phyloP scores from a whole-genome alignment of 2,888 invertebrate genomes.

The Drosophila anomalata region DNA sequence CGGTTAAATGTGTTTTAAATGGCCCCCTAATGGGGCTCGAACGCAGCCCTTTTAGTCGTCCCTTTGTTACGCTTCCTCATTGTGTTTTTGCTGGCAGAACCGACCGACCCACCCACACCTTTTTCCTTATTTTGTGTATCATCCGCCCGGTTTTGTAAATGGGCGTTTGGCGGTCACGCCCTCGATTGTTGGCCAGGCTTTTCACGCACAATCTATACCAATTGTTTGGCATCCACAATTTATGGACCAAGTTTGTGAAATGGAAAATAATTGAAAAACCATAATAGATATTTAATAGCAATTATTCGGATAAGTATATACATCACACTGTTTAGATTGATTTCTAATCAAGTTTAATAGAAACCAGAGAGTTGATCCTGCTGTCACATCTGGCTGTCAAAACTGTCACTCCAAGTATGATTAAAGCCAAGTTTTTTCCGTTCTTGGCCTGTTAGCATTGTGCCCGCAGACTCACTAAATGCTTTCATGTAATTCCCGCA shows the following conservation, averaged over 20 bases:
- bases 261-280: background rate
- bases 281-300: constrained; percentile 10
- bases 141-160: background rate
- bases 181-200: constrained; percentile 25
- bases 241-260: background rate
- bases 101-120: background rate
- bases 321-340: constrained; percentile 2
- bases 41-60: constrained; percentile 23
- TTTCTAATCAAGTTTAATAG: background rate
- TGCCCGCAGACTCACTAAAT: background rate
- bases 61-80: constrained; percentile 41
- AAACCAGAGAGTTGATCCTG: constrained; percentile 6
- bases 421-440: background rate
- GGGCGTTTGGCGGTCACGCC: constrained; percentile 33
- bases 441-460: no score
- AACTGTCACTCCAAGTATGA: constrained; percentile 19
- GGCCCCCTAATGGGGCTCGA: constrained; percentile 45
- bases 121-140: no score
- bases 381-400: constrained; percentile 19
- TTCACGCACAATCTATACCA: constrained; percentile 67
- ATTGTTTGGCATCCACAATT: constrained; percentile 25
- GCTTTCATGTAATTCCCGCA: constrained; percentile 10
- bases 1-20: constrained; percentile 45
- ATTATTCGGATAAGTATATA: background rate
- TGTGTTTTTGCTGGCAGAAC: constrained; percentile 21